phyloP scores from a whole-genome alignment of 2,113 vertebrate genomes.

The Glareola pratincola region DNA sequence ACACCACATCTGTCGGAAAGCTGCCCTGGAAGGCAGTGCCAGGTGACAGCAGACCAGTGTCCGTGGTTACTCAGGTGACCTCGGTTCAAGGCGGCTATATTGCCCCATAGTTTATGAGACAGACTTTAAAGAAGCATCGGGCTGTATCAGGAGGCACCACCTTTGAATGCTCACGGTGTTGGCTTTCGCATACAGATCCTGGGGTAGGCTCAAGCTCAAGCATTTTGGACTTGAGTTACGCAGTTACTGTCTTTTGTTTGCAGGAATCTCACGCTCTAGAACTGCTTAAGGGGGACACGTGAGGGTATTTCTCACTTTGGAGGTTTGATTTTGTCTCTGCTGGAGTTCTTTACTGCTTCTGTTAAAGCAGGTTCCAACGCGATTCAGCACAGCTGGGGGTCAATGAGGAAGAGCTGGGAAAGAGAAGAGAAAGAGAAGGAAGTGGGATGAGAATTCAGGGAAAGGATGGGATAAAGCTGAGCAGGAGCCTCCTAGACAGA shows the following conservation, averaged over 20 bases:
- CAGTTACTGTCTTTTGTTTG: background rate
- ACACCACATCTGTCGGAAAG: background rate
- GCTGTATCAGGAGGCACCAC: background rate
- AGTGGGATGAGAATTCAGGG: background rate
- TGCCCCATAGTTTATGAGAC: background rate
- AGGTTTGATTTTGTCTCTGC: background rate
- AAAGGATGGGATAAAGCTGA: background rate
- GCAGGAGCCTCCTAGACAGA: background rate
- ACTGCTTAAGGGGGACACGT: accelerated
- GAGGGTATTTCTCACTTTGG: background rate
- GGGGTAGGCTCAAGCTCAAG: accelerated
- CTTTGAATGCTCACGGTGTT: background rate
- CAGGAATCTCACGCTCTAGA: background rate
- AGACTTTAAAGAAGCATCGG: background rate
- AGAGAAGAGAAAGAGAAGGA: background rate
- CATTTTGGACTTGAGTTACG: background rate
- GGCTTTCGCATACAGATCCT: background rate
- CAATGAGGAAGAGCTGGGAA: background rate
- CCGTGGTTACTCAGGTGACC: background rate
- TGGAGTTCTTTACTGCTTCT: background rate
- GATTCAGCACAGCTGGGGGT: background rate
- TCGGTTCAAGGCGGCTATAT: accelerated
- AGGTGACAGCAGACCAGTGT: background rate
- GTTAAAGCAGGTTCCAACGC: background rate
- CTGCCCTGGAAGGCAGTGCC: background rate